Evolutionary conservation across 35 echinoderm and acorn worm genomes (phyloP).

Genomic region (Eucidaris tribuloides): DNA sequence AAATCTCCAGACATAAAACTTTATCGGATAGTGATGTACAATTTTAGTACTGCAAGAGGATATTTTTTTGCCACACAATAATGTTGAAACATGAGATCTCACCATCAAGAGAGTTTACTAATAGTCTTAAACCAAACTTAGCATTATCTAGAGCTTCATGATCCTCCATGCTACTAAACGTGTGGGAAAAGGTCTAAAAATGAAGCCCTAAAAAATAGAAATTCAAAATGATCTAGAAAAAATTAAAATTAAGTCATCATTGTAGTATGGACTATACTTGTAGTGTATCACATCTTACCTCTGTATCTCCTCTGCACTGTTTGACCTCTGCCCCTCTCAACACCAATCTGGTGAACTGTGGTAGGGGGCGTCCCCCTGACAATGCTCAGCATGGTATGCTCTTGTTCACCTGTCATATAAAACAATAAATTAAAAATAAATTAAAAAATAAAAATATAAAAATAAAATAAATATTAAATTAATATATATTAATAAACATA

Average conservation of each 20-base stretch:
- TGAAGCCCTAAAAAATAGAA: no score
- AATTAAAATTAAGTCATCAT: neutral
- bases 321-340: conserved; percentile 78
- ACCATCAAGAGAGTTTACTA: neutral
- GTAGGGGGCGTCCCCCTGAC: conserved; percentile 27
- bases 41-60: no score
- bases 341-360: conserved; percentile 60
- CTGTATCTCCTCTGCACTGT: conserved; percentile 59
- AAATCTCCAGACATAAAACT: no score
- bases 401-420: conserved; percentile 66
- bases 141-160: neutral
- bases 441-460: neutral
- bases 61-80: no score
- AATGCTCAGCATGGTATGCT: conserved; percentile 21
- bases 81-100: no score
- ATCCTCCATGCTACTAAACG: neutral
- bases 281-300: conserved; percentile 62
- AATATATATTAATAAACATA: neutral
- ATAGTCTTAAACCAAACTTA: neutral
- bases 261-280: no score
- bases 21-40: no score
- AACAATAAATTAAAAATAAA: no score
- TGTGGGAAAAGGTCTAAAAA: neutral
- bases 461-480: neutral
- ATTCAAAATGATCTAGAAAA: neutral